These are phyloP conservation scores for Chrysomela aeneicollis DNA, from an alignment of 2,888 invertebrate genomes.

Conservation along the genomic window DNA sequence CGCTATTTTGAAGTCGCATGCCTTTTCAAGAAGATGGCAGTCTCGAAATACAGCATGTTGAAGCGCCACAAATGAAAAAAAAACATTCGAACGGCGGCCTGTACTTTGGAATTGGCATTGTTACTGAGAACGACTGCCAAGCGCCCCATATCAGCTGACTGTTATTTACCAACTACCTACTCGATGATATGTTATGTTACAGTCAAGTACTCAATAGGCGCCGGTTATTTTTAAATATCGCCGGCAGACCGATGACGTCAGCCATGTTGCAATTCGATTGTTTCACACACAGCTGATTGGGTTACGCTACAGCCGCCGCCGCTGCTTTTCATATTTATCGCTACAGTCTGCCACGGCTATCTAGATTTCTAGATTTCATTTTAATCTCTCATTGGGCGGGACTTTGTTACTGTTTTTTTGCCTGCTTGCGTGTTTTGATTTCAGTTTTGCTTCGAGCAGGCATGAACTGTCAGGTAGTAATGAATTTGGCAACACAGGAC, in stretches of 20 bases:
- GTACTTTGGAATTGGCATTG: neutral
- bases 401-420: neutral
- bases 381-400: neutral
- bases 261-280: neutral
- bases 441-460: no score
- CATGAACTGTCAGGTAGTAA: no score
- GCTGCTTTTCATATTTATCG: neutral
- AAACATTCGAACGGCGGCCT: no score
- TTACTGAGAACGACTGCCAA: neutral
- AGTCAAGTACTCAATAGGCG: constrained; percentile 19
- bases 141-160: neutral
- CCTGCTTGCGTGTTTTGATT: no score
- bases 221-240: constrained; percentile 21
- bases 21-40: no score
- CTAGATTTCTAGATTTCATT: neutral
- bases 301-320: neutral
- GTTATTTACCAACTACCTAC: neutral
- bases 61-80: neutral
- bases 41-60: no score
- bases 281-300: neutral
- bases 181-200: no score
- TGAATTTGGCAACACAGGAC: no score
- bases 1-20: no score
- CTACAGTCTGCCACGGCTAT: neutral
- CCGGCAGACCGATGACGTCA: neutral